Base-by-base conservation (phyloP, 2,113 vertebrate species). In the Hippocampus comes region DNA sequence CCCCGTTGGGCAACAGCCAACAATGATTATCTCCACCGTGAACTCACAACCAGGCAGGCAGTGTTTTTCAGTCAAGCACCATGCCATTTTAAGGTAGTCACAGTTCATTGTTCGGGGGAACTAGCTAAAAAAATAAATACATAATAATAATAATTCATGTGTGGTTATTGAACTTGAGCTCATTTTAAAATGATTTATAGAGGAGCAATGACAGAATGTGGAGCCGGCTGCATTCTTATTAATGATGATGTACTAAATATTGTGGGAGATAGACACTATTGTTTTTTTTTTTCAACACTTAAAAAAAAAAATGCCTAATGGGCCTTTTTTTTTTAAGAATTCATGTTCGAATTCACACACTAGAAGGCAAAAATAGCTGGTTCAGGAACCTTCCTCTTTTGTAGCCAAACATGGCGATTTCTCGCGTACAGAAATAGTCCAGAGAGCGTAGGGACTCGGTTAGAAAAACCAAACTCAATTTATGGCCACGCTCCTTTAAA, bases 171-270 rank as follows among this genome's bases (percentile, higher is more conserved):
- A 78, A 69, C 69, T 34, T 34, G 59, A 34, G 51, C 71, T 82
- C 81, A 84, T 88, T 86, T 89, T 69, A 77, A 70, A 82, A 85
- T 89, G 90, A 90, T 89, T 88, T 91, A 89, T 87, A 84, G 71
- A 91, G 7, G 7, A 20, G 17, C 4, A 51, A 51, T 51, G 18
- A 51, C 49, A 20, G 49, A 51, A 51, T 2, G 18, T 51, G 7
- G 17, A 51, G 17, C 18, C 8, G 49, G 49, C 17, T 20, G 20
- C 49, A 8, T 51, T 18, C 8, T 34, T 34, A 34, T 34, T 34
- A 34, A 34, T 5, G 30, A 34, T 34, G 30, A 18, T 17, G 5
- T 49, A 49, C 6, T 51, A 5, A 51, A 20, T 51, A 51, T 51
- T 18, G 17, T 6, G 49, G 17, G 20, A 1, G 15, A 17, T 17